Evolutionary conservation across 2,888 invertebrate genomes (phyloP).

Genomic region (Andrena bicolor): DNA sequence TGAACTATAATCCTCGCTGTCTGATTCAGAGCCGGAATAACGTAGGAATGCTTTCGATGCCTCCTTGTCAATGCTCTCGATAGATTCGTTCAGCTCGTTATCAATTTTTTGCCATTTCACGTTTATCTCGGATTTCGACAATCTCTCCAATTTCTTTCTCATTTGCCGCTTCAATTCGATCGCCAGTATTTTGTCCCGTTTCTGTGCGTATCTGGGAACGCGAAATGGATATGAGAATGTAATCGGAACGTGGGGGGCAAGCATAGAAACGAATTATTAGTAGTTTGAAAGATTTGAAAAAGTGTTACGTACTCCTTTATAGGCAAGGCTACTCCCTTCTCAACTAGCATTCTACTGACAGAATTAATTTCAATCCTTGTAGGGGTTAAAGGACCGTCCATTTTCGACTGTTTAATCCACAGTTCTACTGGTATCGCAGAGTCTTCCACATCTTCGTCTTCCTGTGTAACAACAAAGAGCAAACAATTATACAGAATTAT

Average conservation of each 20-base stretch:
- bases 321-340: constrained; percentile 88
- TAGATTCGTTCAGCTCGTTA: background rate
- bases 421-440: constrained; percentile 87
- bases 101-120: constrained; percentile 49
- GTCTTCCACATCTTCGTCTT: constrained; percentile 68
- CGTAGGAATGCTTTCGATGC: background rate
- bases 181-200: constrained; percentile 73
- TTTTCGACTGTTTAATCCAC: constrained; percentile 88
- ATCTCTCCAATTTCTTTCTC: background rate
- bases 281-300: background rate
- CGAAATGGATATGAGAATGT: background rate
- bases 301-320: constrained; percentile 79
- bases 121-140: constrained; percentile 11
- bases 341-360: constrained; percentile 89
- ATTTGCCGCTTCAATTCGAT: constrained; percentile 77
- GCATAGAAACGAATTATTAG: background rate
- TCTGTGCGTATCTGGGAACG: constrained; percentile 61
- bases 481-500: background rate
- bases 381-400: constrained; percentile 89
- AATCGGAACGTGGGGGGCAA: background rate
- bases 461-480: constrained; percentile 9
- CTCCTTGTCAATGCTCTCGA: background rate
- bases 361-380: constrained; percentile 88
- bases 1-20: background rate
- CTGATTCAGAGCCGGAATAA: background rate